A percentile compares a stretch with the other conserved stretches of the same genome.
Conservation (phyloP, 2,888 invertebrate species). For the Eristalis pertinax region DNA sequence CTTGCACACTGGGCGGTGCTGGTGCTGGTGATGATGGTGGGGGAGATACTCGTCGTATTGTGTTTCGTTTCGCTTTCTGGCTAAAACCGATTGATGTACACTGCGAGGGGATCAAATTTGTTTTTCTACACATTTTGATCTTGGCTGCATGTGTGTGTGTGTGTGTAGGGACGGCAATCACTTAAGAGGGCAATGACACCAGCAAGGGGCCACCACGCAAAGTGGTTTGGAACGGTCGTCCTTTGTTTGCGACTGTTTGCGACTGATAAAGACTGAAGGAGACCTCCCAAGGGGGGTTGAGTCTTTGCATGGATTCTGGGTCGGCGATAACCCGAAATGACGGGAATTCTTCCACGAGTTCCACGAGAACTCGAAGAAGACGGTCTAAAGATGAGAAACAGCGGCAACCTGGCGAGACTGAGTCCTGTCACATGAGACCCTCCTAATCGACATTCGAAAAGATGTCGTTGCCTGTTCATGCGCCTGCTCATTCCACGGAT, state of each 20-base stretch:
- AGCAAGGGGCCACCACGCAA: conserved; percentile 28
- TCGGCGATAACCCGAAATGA: conserved; percentile 30
- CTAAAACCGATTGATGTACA: conserved; percentile 49
- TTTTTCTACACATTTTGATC: conserved; percentile 10
- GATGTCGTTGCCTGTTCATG: too few species aligned
- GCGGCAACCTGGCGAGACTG: too few species aligned
- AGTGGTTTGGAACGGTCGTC: conserved; percentile 21
- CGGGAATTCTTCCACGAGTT: conserved; percentile 13
- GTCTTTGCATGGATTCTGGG: conserved; percentile 36
- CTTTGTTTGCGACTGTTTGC: conserved; percentile 43
- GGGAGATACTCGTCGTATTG: conserved; percentile 19
- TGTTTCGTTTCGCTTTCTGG: conserved; percentile 31
- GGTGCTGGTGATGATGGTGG: neutral
- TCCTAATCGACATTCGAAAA: too few species aligned
- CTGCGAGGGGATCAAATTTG: conserved; percentile 26
- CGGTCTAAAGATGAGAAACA: too few species aligned
- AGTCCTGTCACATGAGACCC: too few species aligned
- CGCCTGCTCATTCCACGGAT: too few species aligned
- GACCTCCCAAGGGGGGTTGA: neutral
- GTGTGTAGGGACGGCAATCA: conserved; percentile 7
- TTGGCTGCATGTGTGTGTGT: neutral
- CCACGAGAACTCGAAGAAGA: too few species aligned
- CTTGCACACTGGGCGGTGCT: neutral
- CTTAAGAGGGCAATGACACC: conserved; percentile 47
- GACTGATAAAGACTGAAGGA: conserved; percentile 34